Percentiles rank a stretch among this genome's conserved stretches.
Evolutionary conservation across 2,113 vertebrate species (phyloP).

Genomic region (Zosterops japonicus): DNA sequence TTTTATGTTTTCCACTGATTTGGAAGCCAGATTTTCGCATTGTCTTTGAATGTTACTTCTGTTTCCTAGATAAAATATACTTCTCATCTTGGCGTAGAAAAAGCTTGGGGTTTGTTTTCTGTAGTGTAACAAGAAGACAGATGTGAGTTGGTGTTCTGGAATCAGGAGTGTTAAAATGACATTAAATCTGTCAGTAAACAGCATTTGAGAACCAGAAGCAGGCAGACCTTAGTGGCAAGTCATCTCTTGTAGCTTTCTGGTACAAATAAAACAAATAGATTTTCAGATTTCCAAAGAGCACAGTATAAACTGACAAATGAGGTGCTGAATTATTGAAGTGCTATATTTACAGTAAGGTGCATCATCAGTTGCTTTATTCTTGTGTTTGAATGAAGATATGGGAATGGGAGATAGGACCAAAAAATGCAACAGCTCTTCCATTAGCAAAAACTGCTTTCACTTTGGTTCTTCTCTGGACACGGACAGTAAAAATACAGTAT

Average conservation of each 20-base stretch:
- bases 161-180: not conserved
- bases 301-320: not conserved
- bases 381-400: not conserved
- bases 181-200: not conserved
- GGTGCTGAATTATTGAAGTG: not conserved
- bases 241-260: conserved; percentile 7
- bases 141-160: not conserved
- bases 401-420: not conserved
- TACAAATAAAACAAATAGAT: conserved; percentile 34
- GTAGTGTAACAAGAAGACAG: not conserved
- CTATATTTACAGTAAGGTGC: not conserved
- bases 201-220: not conserved
- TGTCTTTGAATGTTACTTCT: not conserved
- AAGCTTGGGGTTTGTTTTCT: not conserved
- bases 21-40: not conserved
- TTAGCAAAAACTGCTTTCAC: not conserved
- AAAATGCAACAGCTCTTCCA: not conserved
- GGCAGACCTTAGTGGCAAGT: conserved; percentile 5
- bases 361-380: not conserved
- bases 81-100: not conserved
- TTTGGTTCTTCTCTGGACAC: not conserved
- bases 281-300: conserved; percentile 41
- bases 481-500: not conserved
- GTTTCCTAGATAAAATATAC: not conserved
- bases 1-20: not conserved